Evolutionary conservation across 2,797 vertebrate species (phyloP), one percentile per base, ranked within the genome.

Genomic region (Melanotaenia nigrans): DNA sequence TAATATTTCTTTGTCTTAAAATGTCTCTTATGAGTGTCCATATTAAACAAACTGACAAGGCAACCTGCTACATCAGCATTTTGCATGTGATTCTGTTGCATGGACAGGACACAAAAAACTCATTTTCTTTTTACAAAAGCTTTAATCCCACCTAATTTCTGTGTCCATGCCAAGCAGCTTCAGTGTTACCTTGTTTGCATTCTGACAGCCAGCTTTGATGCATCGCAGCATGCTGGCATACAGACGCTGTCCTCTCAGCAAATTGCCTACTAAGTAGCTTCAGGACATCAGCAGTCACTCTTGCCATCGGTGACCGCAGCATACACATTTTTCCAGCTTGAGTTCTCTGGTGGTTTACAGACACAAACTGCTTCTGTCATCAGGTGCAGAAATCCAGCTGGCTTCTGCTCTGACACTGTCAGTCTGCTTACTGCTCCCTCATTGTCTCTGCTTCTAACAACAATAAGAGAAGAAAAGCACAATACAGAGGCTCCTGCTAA

Each of bases 191-290:
- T 89, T 76, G 83, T 91, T 89, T 87, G 82, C 84, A 89, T 88
- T 82, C 73, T 25, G 30, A 76, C 73, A 75, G 75, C 65, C 84
- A 63, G 77, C 78, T 79, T 69, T 83, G 90, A 89, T 67, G 65
- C 88, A 84, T 73, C 40, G 67, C 84, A 75, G 87, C 79, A 79
- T 54, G 84, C 85, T 86, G 87, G 80, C 68, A 73, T 22, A 42
- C 75, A 84, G 72, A 68, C 10, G 20, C 72, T 45, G 79, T 82
- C 83, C 83, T 83, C 72, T 65, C 68, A 84, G 73, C 75, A 90
- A 81, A 87, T 78, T 65, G 75, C 79, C 85, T 84, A 67, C 75
- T 84, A 88, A 90, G 86, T 81, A 90, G 84, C 87, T 89, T 71
- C 58, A 77, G 83, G 85, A 89, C 87, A 82, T 84, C 74, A 73